Base-by-base conservation (phyloP, 2,888 invertebrate species). In the Allygus modestus region DNA sequence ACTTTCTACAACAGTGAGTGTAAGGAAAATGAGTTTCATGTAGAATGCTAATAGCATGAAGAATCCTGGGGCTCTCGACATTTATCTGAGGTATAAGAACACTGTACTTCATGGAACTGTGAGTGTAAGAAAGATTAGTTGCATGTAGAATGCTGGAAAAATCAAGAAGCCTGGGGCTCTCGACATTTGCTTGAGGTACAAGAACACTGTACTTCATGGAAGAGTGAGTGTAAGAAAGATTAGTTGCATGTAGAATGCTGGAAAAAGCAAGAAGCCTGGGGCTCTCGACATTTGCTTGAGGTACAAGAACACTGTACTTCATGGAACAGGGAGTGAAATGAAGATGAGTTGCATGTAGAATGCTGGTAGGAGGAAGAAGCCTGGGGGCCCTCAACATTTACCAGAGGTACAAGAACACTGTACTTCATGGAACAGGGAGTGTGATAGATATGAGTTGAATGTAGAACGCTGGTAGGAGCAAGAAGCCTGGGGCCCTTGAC, bases 161-260 rank as follows among this genome's bases (percentile, higher is more conserved):
- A 20, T 41, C 31, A 51, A 28, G 9, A 51, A 51, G 26, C 77
- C 33, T 43, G 43, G 43, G 37, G 69, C 69, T 33, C 69, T n/a
- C 69, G 69, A 69, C 69, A 37, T 69, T 9, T 58, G 37, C 43
- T 26, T n/a, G n/a, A n/a, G 17, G 43, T n/a, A 51, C 58, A 58
- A 58, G 58, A 58, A 58, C 58, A 58, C 58, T 58, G 58, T 23
- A 58, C 58, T 58, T 58, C 58, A 58, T 58, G 58, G 20, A 58
- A 58, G 23, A 58, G 65, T 28, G 65, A 65, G 65, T 65, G 65
- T 31, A 15, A 31, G 65, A 28, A 65, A 65, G 65, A 65, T 65
- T 28, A 65, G 65, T 26, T 65, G 65, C 65, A 28, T 65, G 65
- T 65, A 65, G 65, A 58, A 41, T 33, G 41, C 31, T 73, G 41